Percentiles rank a stretch among this genome's conserved stretches.
These are phyloP conservation scores for Ptychobarbus kaznakovi DNA, from an alignment of 2,797 vertebrate species.

Conservation along the genomic window DNA sequence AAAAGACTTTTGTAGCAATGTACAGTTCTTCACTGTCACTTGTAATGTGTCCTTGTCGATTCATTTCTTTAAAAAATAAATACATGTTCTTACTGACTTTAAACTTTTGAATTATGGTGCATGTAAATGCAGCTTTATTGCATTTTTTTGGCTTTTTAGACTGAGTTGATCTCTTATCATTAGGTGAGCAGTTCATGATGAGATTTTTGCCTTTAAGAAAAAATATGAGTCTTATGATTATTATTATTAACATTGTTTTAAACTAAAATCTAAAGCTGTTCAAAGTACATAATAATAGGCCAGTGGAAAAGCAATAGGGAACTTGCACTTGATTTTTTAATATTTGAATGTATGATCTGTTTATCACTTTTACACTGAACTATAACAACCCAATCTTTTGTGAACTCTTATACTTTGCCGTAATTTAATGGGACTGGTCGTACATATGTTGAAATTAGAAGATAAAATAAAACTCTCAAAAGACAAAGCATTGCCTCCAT, in stretches of 20 bases:
- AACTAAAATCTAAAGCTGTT: neutral
- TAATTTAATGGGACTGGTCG: neutral
- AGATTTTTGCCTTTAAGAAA: neutral
- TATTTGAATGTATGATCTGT: neutral
- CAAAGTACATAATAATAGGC: neutral
- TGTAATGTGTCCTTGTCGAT: neutral
- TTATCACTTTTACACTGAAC: neutral
- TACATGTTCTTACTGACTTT: neutral
- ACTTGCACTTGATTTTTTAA: neutral
- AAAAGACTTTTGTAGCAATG: neutral
- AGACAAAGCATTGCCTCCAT: conserved; percentile 38
- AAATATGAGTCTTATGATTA: neutral
- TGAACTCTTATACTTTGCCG: neutral
- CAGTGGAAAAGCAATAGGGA: neutral
- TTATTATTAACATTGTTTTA: neutral
- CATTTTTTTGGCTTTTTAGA: neutral
- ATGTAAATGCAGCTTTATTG: neutral
- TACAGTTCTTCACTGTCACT: neutral
- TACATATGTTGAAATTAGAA: neutral
- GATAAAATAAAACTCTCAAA: conserved; percentile 17
- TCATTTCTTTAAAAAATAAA: neutral
- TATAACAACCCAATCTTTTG: neutral
- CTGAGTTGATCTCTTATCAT: neutral
- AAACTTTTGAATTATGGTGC: neutral
- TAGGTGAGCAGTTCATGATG: neutral